Conservation (phyloP, 1,140 invertebrate species). For the Conus ventricosus region DNA sequence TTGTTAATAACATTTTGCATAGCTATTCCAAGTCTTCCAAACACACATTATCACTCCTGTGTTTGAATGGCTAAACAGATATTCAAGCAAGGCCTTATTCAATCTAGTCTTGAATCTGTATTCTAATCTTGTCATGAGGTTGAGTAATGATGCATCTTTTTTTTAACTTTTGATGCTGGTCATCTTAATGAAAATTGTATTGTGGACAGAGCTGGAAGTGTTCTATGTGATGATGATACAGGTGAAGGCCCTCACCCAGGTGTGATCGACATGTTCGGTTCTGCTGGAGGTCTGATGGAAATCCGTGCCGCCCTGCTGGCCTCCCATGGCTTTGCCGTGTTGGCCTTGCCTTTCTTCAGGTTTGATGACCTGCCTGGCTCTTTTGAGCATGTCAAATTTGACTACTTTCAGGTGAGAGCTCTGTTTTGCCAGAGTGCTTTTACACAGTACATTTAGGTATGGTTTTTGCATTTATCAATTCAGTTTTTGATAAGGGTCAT, state of each 20-base stretch:
- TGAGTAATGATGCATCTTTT: too few relatives aligned
- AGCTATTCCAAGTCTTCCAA: too few relatives aligned
- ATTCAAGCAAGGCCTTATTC: too few relatives aligned
- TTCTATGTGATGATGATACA: constrained; percentile 8
- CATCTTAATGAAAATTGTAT: too few relatives aligned
- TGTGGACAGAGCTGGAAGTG: too few relatives aligned
- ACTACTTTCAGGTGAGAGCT: constrained; percentile 61
- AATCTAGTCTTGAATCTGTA: too few relatives aligned
- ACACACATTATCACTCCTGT: too few relatives aligned
- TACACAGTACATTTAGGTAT: not conserved
- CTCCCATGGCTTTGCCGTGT: constrained; percentile 59
- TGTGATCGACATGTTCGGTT: constrained; percentile 69
- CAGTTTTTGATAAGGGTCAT: too few relatives aligned
- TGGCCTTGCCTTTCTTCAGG: constrained; percentile 61
- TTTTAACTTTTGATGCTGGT: too few relatives aligned
- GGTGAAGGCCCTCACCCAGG: constrained; percentile 62
- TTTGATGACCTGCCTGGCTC: constrained; percentile 59
- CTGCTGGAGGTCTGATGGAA: constrained; percentile 58
- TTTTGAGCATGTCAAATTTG: constrained; percentile 51
- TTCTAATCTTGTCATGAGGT: too few relatives aligned
- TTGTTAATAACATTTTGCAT: too few relatives aligned
- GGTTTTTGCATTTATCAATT: not conserved
- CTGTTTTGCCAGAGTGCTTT: not conserved
- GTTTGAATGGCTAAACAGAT: too few relatives aligned
- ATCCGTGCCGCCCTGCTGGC: constrained; percentile 64